Evolutionary conservation across 2,797 vertebrate genomes (phyloP).

Genomic region (Acanthurus tractus): DNA sequence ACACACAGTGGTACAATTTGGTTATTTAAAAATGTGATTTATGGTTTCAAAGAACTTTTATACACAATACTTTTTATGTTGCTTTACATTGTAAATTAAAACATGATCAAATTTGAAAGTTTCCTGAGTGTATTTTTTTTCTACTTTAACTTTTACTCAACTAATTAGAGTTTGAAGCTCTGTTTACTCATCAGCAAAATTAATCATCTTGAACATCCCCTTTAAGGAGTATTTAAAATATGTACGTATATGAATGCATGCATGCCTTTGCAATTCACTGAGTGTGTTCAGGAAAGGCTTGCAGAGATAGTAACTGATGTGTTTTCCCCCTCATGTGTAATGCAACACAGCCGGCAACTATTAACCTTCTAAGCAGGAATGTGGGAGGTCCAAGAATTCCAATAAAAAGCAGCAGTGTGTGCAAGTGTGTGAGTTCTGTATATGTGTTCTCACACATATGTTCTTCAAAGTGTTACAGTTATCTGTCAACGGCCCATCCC

Average conservation of each 20-base stretch:
- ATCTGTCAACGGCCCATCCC: conserved; percentile 48
- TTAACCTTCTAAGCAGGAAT: conserved; percentile 88
- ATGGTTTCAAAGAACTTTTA: too few species aligned
- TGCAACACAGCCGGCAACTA: conserved; percentile 88
- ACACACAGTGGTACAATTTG: too few species aligned
- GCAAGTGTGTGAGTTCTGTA: conserved; percentile 49
- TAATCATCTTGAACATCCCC: neutral
- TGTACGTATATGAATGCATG: conserved; percentile 31
- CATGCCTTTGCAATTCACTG: conserved; percentile 44
- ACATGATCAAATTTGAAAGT: too few species aligned
- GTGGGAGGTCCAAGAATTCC: conserved; percentile 87
- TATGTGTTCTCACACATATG: conserved; percentile 41
- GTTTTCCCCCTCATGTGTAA: conserved; percentile 84
- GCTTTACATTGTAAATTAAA: too few species aligned
- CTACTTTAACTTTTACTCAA: too few species aligned
- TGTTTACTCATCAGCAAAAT: too few species aligned
- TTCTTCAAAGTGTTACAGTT: conserved; percentile 64
- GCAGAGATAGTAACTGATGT: conserved; percentile 81
- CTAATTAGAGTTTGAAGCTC: too few species aligned
- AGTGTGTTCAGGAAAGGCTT: conserved; percentile 59
- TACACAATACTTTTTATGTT: too few species aligned
- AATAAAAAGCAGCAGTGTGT: conserved; percentile 84
- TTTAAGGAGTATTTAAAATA: conserved; percentile 12
- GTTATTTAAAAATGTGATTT: too few species aligned
- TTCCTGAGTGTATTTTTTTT: too few species aligned